Percentiles rank a stretch among this genome's conserved stretches.
Conservation (phyloP, 2,113 vertebrate species). For the Cygnus atratus region DNA sequence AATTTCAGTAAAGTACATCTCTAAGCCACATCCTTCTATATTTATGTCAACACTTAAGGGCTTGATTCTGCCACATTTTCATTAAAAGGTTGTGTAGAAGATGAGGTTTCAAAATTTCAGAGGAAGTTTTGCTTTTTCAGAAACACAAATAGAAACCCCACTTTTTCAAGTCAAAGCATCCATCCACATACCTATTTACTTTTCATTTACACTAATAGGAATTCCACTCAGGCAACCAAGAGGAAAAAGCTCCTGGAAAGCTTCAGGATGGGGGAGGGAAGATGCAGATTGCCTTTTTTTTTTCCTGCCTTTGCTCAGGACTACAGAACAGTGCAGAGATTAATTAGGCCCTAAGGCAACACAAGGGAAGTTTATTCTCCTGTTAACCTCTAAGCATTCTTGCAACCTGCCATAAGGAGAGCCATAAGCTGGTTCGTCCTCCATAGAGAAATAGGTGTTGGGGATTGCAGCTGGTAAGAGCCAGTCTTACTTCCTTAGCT, state of each 20-base stretch:
- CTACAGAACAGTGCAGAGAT: background rate
- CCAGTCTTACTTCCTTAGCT: background rate
- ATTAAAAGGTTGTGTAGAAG: background rate
- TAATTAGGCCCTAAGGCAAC: background rate
- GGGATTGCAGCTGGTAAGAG: background rate
- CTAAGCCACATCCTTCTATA: background rate
- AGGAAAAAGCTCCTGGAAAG: background rate
- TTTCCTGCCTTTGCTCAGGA: background rate
- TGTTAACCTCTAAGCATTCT: background rate
- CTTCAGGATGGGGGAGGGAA: background rate
- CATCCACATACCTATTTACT: background rate
- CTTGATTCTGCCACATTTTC: background rate
- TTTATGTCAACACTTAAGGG: background rate
- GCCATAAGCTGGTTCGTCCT: background rate
- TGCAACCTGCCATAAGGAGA: background rate
- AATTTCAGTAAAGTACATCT: background rate
- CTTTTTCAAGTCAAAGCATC: background rate
- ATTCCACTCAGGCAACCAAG: conserved; percentile 30
- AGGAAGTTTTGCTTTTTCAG: background rate
- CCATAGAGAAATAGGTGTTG: background rate
- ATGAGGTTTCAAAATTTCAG: background rate
- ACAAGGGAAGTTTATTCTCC: background rate
- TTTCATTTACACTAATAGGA: background rate
- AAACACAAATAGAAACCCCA: background rate
- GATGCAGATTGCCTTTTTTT: background rate